Evolutionary conservation across 2,113 vertebrate species (phyloP).

Genomic region (Tonatia bakeri): DNA sequence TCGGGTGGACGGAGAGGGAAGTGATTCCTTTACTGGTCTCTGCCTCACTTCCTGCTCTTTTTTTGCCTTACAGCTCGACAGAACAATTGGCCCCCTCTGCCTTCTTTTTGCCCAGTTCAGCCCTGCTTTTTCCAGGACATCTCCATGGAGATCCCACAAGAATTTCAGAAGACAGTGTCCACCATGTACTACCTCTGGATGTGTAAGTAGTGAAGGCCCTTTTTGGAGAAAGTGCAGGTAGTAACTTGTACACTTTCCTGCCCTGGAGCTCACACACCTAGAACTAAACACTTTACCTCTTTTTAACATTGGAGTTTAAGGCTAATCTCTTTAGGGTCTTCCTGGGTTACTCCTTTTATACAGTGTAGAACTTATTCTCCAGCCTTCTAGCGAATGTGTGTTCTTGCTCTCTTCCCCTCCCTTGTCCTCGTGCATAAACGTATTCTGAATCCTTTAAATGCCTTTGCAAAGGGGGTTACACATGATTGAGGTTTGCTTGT

Average conservation of each 20-base stretch:
- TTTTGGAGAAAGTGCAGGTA: rapidly evolving
- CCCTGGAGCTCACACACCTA: neutral
- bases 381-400: neutral
- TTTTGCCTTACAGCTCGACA: conserved; percentile 80
- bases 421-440: neutral
- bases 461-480: neutral
- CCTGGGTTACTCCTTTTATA: neutral
- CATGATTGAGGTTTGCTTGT: neutral
- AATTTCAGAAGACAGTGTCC: conserved; percentile 92
- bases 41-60: neutral
- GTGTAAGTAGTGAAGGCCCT: conserved; percentile 82
- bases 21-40: neutral
- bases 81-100: conserved; percentile 97
- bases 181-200: conserved; percentile 98
- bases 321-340: neutral
- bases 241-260: neutral
- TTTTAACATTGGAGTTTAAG: neutral
- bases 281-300: neutral
- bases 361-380: neutral
- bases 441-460: neutral
- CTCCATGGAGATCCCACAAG: conserved; percentile 90
- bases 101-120: conserved; percentile 91
- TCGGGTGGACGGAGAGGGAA: neutral
- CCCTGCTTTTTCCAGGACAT: conserved; percentile 99
- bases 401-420: neutral